Evolutionary conservation across 1,140 invertebrate genomes (phyloP).

Genomic region (Sarcophaga peregrina): DNA sequence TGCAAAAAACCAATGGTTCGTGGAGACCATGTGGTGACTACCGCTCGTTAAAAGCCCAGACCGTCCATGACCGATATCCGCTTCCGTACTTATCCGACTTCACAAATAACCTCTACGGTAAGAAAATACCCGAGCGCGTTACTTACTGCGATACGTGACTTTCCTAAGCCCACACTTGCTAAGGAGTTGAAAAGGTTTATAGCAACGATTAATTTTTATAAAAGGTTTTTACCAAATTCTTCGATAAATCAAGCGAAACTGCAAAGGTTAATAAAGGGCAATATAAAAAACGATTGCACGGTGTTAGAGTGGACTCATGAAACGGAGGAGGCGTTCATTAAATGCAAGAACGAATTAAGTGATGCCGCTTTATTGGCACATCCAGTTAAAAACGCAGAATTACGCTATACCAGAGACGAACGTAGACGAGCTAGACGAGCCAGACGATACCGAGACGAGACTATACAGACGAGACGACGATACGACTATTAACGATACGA

Average conservation of each 20-base stretch:
- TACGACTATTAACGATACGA: no score
- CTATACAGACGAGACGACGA: no score
- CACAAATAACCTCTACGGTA: slow-evolving; percentile 56
- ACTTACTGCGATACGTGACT: no score
- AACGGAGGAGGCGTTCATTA: background rate
- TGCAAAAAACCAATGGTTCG: slow-evolving; percentile 63
- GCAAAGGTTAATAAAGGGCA: background rate
- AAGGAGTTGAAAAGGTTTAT: no score
- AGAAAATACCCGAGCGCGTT: slow-evolving; percentile 60
- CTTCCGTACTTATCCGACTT: slow-evolving; percentile 61
- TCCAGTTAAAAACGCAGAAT: background rate
- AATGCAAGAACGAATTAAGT: background rate
- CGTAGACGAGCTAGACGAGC: no score
- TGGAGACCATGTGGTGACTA: slow-evolving; percentile 61
- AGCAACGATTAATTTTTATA: no score
- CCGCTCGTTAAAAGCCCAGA: background rate
- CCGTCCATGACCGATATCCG: slow-evolving; percentile 55
- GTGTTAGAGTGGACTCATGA: background rate
- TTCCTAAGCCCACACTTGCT: no score
- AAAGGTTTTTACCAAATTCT: no score
- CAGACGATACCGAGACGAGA: no score
- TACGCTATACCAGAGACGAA: no score
- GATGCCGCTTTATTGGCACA: background rate
- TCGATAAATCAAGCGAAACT: background rate
- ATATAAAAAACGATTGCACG: background rate